Base-by-base conservation (phyloP, 2,888 invertebrate genomes). In the Drosophila basisetae region DNA sequence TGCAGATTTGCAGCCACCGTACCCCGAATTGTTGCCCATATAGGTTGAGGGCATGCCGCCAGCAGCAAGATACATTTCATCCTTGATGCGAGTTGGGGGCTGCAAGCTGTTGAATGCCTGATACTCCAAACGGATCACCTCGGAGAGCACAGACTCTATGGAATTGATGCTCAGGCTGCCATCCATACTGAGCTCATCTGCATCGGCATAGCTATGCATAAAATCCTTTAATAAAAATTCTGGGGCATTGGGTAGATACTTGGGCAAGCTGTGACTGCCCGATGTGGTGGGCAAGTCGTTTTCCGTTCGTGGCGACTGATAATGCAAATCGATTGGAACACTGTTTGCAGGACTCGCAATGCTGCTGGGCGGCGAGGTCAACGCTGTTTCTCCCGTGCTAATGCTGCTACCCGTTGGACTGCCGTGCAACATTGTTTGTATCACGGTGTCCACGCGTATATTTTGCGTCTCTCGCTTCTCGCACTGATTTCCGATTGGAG, bases 61-160 rank as follows among this genome's bases (percentile, higher is more conserved):
- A 68, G 73, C 80, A 75, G 72, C 74, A 65, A 72, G 78, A 60
- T 83, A 83, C 66, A 82, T 79, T 70, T 92, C 92, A 61, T 91
- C 83, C 68, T 92, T 92, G 16, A 91, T 79, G 35, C 87, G 88
- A 13, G 91, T 82, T 11, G 82, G 69, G 1, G 62, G 58, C 55
- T 90, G 89, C 28, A 92, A 62, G 58, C 89, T 85, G 53, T 92
- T 92, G 30, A 97, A 94, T 89, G 92, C 85, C 85, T 96, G 96
- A 91, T 96, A 97, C 93, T 98, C 97, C 70, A 97, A 94, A 85
- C 97, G 97, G 78, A 97, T 97, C 11, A 97, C 97, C 89, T 97
- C 97, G 73, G 96, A 97, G 43, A 97, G 93, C 85, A 97, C 97
- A 0, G 97, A 96, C 91, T 97, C 97, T 92, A 97, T 96, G 6